Evolutionary conservation across 2,888 invertebrate species (phyloP).

Genomic region (Cylindroiulus punctatus): DNA sequence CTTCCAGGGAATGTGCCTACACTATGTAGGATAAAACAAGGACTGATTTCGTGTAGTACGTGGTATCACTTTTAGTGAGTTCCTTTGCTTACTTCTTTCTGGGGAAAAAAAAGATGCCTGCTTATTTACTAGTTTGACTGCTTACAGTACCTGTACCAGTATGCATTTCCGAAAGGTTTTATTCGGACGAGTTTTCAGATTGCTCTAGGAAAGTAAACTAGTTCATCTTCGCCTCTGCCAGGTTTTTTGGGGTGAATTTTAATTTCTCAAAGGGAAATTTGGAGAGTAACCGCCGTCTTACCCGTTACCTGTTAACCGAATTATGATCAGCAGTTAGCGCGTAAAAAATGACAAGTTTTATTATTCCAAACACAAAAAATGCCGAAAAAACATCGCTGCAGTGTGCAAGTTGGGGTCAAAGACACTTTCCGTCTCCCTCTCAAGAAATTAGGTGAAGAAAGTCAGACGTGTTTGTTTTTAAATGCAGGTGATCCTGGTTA

Average conservation of each 20-base stretch:
- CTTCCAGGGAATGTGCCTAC: neutral
- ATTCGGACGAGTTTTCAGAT: neutral
- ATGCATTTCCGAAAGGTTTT: neutral
- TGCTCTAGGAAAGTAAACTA: neutral
- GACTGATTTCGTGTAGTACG: neutral
- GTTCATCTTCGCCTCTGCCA: neutral
- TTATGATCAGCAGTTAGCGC: neutral
- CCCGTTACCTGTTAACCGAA: conserved; percentile 5
- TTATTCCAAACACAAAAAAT: neutral
- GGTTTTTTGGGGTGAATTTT: neutral
- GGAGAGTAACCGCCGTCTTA: neutral
- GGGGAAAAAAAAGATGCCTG: neutral
- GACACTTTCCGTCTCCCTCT: conserved; percentile 1
- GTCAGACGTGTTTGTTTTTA: neutral
- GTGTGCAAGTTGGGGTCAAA: conserved; percentile 6
- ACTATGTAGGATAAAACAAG: neutral
- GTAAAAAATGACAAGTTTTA: neutral
- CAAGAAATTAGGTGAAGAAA: conserved; percentile 32
- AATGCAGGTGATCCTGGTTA: neutral
- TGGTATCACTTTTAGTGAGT: conserved; percentile 20
- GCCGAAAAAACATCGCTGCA: neutral
- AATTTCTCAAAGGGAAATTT: neutral
- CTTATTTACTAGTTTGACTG: neutral
- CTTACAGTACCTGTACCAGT: neutral
- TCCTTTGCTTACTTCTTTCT: neutral